Percentiles rank a stretch among this genome's conserved stretches.
Conservation (phyloP, 2,888 invertebrate genomes). For the Phaonia tiefii region DNA sequence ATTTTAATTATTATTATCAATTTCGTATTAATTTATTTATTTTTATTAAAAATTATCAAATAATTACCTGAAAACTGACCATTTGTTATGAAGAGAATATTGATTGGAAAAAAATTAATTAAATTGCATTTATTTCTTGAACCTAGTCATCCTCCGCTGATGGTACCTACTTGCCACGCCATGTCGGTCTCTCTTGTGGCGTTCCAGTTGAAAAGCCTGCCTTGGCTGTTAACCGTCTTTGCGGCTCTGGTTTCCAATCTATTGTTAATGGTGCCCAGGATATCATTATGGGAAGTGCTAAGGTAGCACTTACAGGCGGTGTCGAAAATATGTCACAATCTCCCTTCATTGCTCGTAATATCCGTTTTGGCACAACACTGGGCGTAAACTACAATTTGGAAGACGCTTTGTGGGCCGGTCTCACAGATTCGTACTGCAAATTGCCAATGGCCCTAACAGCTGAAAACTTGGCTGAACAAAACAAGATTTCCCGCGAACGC, state of each 20-base stretch:
- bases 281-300: slow-evolving; percentile 90
- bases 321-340: slow-evolving; percentile 97
- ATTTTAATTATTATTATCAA: no score
- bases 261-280: slow-evolving; percentile 96
- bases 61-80: no score
- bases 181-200: slow-evolving; percentile 91
- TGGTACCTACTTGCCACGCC: slow-evolving; percentile 92
- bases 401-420: slow-evolving; percentile 93
- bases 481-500: slow-evolving; percentile 89
- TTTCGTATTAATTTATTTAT: no score
- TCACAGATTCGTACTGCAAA: slow-evolving; percentile 93
- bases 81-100: background rate
- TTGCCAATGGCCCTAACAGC: slow-evolving; percentile 98
- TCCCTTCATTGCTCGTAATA: slow-evolving; percentile 91
- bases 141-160: slow-evolving; percentile 88
- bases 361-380: slow-evolving; percentile 93
- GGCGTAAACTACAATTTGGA: slow-evolving; percentile 90
- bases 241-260: slow-evolving; percentile 98
- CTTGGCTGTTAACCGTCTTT: slow-evolving; percentile 93
- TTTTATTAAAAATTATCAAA: no score
- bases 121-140: no score
- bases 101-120: no score
- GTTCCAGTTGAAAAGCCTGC: slow-evolving; percentile 93
- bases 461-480: slow-evolving; percentile 94
- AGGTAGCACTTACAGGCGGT: slow-evolving; percentile 94